phyloP scores from a whole-genome alignment of 1,140 invertebrate genomes.

The Ooceraea biroi region DNA sequence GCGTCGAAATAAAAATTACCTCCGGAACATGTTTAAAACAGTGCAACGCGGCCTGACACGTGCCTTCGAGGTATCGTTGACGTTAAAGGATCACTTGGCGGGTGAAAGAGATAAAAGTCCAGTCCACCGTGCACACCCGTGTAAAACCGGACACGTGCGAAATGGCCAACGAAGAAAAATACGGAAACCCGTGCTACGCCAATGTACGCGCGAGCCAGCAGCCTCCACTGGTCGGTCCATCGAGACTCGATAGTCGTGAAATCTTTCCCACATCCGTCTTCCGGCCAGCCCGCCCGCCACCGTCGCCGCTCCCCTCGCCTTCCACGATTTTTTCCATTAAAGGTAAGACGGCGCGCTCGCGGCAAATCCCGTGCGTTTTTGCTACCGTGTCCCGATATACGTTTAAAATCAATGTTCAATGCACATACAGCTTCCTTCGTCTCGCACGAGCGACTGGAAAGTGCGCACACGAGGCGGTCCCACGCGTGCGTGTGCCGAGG shows the following conservation, averaged over 20 bases:
- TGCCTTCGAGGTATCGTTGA: constrained; percentile 49
- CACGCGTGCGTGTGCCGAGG: constrained; percentile 41
- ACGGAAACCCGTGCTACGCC: constrained; percentile 45
- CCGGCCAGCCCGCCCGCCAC: constrained; percentile 30
- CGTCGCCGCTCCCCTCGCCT: constrained; percentile 12
- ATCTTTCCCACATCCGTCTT: constrained; percentile 69
- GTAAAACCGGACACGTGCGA: constrained; percentile 51
- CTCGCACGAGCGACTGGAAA: constrained; percentile 64
- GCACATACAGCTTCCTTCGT: constrained; percentile 79
- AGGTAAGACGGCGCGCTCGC: constrained; percentile 36
- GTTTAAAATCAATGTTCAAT: constrained; percentile 82
- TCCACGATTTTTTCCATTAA: constrained; percentile 65
- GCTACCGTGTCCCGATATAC: constrained; percentile 59
- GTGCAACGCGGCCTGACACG: constrained; percentile 29
- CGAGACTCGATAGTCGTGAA: constrained; percentile 63
- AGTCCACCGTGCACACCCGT: constrained; percentile 7
- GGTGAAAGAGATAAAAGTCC: constrained; percentile 44
- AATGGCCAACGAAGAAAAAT: constrained; percentile 52
- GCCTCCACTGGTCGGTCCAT: constrained; percentile 54
- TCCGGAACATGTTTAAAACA: constrained; percentile 37
- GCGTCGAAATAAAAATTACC: constrained; percentile 11
- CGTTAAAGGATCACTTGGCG: constrained; percentile 56
- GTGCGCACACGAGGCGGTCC: not conserved
- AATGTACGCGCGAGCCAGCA: constrained; percentile 31
- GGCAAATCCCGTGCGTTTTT: constrained; percentile 61